Conservation (phyloP, 2,888 invertebrate genomes). For the Drosophila nr. medialis region DNA sequence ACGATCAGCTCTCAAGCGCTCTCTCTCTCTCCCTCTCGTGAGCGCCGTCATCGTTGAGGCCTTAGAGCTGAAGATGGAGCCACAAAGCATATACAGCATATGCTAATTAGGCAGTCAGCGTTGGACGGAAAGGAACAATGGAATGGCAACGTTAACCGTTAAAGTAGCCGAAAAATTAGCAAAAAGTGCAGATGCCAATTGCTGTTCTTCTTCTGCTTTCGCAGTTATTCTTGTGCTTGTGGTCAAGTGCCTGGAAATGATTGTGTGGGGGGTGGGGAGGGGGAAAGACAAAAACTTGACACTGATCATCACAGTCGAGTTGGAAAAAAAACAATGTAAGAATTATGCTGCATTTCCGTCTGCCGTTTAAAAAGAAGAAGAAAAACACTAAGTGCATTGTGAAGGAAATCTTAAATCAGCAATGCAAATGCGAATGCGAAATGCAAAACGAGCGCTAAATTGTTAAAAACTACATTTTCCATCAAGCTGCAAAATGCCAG, state of each 20-base stretch:
- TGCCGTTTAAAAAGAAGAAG: conserved; percentile 33
- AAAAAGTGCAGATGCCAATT: conserved; percentile 53
- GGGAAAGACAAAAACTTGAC: conserved; percentile 81
- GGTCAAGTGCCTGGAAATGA: conserved; percentile 76
- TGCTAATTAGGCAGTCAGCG: conserved; percentile 69
- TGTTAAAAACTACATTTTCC: conserved; percentile 34
- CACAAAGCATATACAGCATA: conserved; percentile 33
- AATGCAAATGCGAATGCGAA: conserved; percentile 69
- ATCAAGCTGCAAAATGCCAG: conserved; percentile 33
- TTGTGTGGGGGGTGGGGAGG: background rate
- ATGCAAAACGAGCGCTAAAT: conserved; percentile 35
- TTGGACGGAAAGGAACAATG: conserved; percentile 61
- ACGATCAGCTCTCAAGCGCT: conserved; percentile 24
- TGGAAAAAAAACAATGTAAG: conserved; percentile 54
- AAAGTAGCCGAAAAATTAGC: conserved; percentile 67
- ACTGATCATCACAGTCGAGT: conserved; percentile 82
- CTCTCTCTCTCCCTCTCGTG: conserved; percentile 12
- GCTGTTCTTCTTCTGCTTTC: conserved; percentile 33
- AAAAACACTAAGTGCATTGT: conserved; percentile 29
- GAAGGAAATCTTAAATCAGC: conserved; percentile 77
- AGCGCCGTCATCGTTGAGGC: conserved; percentile 1
- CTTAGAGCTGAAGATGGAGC: conserved; percentile 16
- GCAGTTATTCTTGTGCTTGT: conserved; percentile 30
- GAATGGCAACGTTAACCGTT: conserved; percentile 66
- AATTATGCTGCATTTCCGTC: conserved; percentile 78